Percentiles rank a stretch among this genome's conserved stretches.
phyloP scores from a whole-genome alignment of 2,113 vertebrate species.

The Pteropus alecto region DNA sequence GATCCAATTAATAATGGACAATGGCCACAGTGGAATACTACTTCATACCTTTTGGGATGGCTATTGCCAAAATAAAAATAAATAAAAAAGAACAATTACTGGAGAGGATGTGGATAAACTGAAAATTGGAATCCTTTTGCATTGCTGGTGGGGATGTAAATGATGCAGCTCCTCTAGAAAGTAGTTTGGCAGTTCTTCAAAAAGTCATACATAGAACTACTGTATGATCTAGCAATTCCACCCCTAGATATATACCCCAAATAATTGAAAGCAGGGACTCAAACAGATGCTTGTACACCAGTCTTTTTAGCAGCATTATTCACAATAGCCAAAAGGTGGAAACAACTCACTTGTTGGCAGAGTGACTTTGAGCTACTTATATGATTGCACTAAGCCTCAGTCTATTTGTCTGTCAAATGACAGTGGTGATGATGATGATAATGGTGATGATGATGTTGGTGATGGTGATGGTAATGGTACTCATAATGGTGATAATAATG shows the following conservation, averaged over 20 bases:
- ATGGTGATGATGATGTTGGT: neutral
- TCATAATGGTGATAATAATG: neutral
- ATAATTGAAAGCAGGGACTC: neutral
- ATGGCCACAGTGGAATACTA: neutral
- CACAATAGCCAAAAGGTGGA: neutral
- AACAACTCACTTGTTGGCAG: neutral
- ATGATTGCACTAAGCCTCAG: neutral
- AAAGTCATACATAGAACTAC: neutral
- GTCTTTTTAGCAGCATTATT: neutral
- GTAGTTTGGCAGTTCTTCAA: neutral
- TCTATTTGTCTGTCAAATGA: neutral
- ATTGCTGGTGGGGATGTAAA: neutral
- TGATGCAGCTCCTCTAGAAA: neutral
- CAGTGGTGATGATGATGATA: neutral
- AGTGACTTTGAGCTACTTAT: neutral
- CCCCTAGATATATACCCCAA: neutral
- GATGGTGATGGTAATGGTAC: neutral
- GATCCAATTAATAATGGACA: neutral
- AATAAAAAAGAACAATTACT: neutral
- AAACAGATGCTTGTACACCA: neutral
- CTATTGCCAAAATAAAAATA: neutral
- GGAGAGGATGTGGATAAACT: neutral
- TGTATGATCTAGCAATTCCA: neutral
- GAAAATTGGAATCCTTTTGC: neutral
- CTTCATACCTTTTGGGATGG: neutral